Percentiles rank a stretch among this genome's conserved stretches.
Evolutionary conservation across 2,113 vertebrate genomes (phyloP).

Genomic region (Psilopogon haemacephalus): DNA sequence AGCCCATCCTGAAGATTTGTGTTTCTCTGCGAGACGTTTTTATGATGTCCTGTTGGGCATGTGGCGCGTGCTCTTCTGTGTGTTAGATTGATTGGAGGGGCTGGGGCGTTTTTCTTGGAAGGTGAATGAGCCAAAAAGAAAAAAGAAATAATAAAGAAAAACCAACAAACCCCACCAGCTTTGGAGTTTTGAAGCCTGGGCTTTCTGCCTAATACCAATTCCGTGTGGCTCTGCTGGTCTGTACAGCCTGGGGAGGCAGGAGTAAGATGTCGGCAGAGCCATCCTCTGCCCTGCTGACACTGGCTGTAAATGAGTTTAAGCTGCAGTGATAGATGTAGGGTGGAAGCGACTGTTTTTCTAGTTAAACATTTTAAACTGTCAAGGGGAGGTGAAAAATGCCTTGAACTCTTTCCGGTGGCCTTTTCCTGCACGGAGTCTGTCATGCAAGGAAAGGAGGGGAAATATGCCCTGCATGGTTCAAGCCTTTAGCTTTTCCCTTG

Average conservation of each 20-base stretch:
- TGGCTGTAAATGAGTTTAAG: background rate
- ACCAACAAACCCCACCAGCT: too few relatives aligned
- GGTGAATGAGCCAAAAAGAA: conserved; percentile 36
- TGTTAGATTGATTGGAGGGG: conserved; percentile 44
- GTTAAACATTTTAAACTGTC: conserved; percentile 76
- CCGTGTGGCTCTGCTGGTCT: background rate
- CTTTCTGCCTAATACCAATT: conserved; percentile 50
- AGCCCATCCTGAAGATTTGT: conserved; percentile 41
- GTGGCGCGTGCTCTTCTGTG: background rate
- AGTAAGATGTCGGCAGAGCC: background rate
- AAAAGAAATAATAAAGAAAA: background rate
- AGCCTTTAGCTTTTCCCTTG: conserved; percentile 54
- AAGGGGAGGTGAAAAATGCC: conserved; percentile 75
- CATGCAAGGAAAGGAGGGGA: conserved; percentile 61
- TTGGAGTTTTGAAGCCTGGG: background rate
- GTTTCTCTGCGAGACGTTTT: conserved; percentile 33
- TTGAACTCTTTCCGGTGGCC: conserved; percentile 66
- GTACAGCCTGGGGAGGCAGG: background rate
- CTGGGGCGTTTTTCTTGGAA: conserved; percentile 36
- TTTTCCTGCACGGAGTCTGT: conserved; percentile 57
- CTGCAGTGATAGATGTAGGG: conserved; percentile 15
- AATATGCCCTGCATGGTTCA: conserved; percentile 56
- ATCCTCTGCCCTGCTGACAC: background rate
- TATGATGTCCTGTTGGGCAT: conserved; percentile 45
- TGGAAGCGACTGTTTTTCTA: conserved; percentile 69